Conservation (phyloP, 2,888 invertebrate genomes). For the Amaurobius ferox region DNA sequence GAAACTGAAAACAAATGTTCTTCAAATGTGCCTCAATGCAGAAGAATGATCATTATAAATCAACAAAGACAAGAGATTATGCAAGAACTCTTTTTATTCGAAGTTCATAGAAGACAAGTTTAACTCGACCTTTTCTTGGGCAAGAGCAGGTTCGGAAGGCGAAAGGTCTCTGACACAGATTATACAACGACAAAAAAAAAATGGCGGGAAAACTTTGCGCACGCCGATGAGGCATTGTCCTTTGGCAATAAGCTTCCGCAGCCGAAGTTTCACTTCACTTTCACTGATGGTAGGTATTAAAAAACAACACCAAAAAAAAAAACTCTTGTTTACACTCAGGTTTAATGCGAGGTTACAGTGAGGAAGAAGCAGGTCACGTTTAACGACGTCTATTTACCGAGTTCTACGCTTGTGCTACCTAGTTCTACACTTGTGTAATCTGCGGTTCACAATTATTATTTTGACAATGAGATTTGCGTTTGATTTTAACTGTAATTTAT, state of each 20-base stretch:
- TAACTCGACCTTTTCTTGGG: not conserved
- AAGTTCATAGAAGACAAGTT: not conserved
- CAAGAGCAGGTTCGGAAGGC: constrained; percentile 23
- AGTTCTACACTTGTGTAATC: no score
- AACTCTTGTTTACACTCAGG: not conserved
- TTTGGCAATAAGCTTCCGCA: not conserved
- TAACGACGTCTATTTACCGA: no score
- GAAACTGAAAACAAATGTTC: no score
- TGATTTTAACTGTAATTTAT: no score
- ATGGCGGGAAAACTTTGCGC: constrained; percentile 31
- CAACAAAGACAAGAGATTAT: no score
- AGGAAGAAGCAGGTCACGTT: not conserved
- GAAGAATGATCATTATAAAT: no score
- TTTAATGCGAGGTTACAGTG: not conserved
- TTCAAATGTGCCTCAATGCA: no score
- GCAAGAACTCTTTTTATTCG: no score
- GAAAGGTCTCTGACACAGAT: constrained; percentile 43
- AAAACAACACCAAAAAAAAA: no score
- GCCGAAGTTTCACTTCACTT: not conserved
- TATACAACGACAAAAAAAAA: constrained; percentile 13
- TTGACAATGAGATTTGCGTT: no score
- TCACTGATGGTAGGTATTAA: not conserved
- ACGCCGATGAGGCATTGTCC: not conserved
- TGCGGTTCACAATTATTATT: no score
- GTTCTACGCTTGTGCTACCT: no score